Conservation (phyloP, 2,113 vertebrate species). For the Apteryx owenii region DNA sequence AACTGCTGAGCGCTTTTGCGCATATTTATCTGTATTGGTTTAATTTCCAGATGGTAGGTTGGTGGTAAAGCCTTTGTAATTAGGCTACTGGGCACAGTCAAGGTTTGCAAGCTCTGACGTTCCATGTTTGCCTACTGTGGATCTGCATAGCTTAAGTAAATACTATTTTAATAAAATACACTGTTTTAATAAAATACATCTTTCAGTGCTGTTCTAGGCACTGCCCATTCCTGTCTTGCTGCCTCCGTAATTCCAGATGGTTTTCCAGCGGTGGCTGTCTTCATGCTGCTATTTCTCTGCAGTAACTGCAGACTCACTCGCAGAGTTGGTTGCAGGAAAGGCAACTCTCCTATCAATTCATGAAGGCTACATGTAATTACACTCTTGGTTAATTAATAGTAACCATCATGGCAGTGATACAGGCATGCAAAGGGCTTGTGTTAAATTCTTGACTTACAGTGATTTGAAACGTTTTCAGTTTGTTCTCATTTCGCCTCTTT, state of each 20-base stretch:
- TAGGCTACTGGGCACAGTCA: neutral
- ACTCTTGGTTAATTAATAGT: neutral
- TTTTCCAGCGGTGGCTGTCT: neutral
- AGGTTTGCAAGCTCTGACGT: neutral
- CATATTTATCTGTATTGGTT: neutral
- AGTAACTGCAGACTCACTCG: neutral
- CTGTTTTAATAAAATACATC: rapidly evolving
- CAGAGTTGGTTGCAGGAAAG: neutral
- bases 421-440: no score
- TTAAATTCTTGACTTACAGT: neutral
- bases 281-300: neutral
- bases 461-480: rapidly evolving
- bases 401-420: rapidly evolving
- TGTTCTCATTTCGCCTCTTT: neutral
- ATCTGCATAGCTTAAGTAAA: rapidly evolving
- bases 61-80: neutral
- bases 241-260: rapidly evolving
- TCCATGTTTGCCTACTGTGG: neutral
- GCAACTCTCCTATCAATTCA: rapidly evolving
- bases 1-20: neutral
- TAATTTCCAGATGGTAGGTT: neutral
- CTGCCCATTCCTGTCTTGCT: rapidly evolving
- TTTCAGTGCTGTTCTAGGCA: neutral
- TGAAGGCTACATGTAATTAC: rapidly evolving
- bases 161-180: rapidly evolving